Evolutionary conservation across 2,888 invertebrate species (phyloP).

Genomic region (Napeogenes inachia): DNA sequence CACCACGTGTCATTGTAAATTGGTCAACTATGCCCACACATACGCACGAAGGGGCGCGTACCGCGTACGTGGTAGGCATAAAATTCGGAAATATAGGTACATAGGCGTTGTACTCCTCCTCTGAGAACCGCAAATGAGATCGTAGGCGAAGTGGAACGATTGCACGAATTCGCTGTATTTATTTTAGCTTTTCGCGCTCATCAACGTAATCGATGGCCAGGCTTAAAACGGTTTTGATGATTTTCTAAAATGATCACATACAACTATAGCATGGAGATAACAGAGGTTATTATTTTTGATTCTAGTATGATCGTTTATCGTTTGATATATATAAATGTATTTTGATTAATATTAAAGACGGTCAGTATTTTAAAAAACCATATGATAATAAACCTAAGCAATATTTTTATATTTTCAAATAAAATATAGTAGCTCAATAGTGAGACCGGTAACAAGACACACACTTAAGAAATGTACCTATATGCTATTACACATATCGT

Average conservation of each 20-base stretch:
- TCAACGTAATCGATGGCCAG: constrained; percentile 14
- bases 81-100: constrained; percentile 71
- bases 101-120: constrained; percentile 54
- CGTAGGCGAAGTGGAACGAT: constrained; percentile 60
- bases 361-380: too few species aligned
- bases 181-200: constrained; percentile 33
- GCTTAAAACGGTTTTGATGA: constrained; percentile 6
- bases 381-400: too few species aligned
- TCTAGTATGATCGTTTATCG: too few species aligned
- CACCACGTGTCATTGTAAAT: constrained; percentile 42
- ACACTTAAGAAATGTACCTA: too few species aligned
- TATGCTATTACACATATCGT: too few species aligned
- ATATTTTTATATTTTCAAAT: too few species aligned
- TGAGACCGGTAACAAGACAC: too few species aligned
- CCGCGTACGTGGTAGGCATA: constrained; percentile 60
- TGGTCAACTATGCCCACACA: constrained; percentile 60
- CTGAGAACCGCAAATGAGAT: constrained; percentile 66
- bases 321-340: too few species aligned
- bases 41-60: constrained; percentile 35
- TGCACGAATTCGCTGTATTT: constrained; percentile 57
- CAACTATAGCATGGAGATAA: background rate
- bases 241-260: constrained; percentile 5
- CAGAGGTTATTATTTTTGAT: too few species aligned
- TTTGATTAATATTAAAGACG: too few species aligned
- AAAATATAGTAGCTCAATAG: too few species aligned